Percentiles rank a stretch among this genome's conserved stretches.
These are phyloP conservation scores for Eustalomyia histrio DNA, from an alignment of 2,888 invertebrate species.

Conservation along the genomic window DNA sequence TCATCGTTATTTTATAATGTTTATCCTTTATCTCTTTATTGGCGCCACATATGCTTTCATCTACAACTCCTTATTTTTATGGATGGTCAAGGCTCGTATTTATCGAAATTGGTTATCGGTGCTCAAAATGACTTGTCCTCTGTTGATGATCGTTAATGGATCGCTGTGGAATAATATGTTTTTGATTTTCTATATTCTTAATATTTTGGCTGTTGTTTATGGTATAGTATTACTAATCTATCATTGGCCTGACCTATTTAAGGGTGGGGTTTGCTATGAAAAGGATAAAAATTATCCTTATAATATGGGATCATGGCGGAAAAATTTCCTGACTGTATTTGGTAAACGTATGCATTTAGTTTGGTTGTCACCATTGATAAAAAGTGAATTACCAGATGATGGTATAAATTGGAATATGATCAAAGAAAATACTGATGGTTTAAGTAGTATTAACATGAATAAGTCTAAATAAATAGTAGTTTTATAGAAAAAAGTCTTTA, in stretches of 20 bases:
- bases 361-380: conserved; percentile 88
- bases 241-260: conserved; percentile 85
- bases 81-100: conserved; percentile 72
- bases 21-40: conserved; percentile 86
- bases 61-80: conserved; percentile 86
- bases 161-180: conserved; percentile 84
- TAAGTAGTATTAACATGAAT: conserved; percentile 17
- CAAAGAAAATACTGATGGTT: conserved; percentile 11
- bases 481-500: conserved; percentile 4
- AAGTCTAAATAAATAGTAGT: conserved; percentile 7
- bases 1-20: conserved; percentile 90
- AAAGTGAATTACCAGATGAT: conserved; percentile 87
- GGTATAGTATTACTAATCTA: conserved; percentile 85
- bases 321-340: conserved; percentile 87
- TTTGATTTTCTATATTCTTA: conserved; percentile 86
- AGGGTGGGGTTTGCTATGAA: conserved; percentile 83
- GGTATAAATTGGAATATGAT: conserved; percentile 83
- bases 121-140: conserved; percentile 86
- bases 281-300: conserved; percentile 81
- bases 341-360: conserved; percentile 89
- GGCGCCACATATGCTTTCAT: conserved; percentile 85
- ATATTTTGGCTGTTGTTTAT: conserved; percentile 84
- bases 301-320: conserved; percentile 83
- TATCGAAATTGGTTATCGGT: conserved; percentile 80
- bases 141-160: conserved; percentile 85